Conservation (phyloP, 2,797 vertebrate species). For the Chromis chromis region DNA sequence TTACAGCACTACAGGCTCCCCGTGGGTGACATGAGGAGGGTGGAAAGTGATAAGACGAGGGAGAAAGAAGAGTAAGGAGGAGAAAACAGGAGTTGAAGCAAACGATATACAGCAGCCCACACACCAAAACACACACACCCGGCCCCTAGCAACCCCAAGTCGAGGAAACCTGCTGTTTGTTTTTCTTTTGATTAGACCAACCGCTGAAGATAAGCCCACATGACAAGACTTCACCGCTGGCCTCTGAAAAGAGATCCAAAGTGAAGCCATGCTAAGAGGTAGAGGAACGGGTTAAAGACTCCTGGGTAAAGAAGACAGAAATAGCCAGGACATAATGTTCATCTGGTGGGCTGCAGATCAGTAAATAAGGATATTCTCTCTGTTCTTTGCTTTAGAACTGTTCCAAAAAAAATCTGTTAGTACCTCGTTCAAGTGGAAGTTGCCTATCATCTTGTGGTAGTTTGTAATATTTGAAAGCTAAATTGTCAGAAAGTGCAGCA, state of each 20-base stretch:
- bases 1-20: conserved; percentile 83
- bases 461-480: not conserved
- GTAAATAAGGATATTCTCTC: not conserved
- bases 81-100: conserved; percentile 46
- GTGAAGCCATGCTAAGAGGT: conserved; percentile 39
- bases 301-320: conserved; percentile 25
- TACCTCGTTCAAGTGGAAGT: not conserved
- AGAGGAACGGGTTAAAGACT: conserved; percentile 40
- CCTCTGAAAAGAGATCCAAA: conserved; percentile 43
- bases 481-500: not conserved
- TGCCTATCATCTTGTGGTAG: not conserved
- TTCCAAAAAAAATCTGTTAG: not conserved
- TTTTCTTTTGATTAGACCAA: conserved; percentile 65
- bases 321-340: conserved; percentile 18
- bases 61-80: conserved; percentile 45
- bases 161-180: conserved; percentile 69
- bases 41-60: conserved; percentile 67
- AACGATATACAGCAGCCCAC: conserved; percentile 56
- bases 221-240: conserved; percentile 57
- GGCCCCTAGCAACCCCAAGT: conserved; percentile 37
- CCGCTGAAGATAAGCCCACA: conserved; percentile 55
- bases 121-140: conserved; percentile 40
- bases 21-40: conserved; percentile 65
- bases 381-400: not conserved
- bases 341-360: conserved; percentile 21